These are phyloP conservation scores for Trinectes maculatus DNA, from an alignment of 2,113 vertebrate genomes.

Conservation along the genomic window DNA sequence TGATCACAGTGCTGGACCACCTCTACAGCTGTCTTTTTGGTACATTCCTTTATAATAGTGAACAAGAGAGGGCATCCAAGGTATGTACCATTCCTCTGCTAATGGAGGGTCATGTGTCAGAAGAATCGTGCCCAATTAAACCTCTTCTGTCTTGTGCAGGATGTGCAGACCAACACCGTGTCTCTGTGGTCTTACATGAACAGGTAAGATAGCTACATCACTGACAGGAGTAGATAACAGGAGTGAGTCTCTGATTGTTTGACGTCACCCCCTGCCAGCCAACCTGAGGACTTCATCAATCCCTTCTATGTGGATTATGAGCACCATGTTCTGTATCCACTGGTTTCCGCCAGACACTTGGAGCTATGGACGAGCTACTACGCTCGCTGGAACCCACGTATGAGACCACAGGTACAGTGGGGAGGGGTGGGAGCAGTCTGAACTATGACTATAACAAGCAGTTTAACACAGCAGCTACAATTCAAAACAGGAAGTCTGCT, in stretches of 20 bases:
- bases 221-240: not conserved
- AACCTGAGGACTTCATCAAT: constrained; percentile 93
- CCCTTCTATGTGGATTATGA: constrained; percentile 95
- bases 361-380: constrained; percentile 96
- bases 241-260: not conserved
- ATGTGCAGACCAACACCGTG: constrained; percentile 85
- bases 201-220: constrained; percentile 63
- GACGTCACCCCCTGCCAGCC: constrained; percentile 62
- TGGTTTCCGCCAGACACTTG: constrained; percentile 91
- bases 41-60: constrained; percentile 94
- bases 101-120: not conserved
- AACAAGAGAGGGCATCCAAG: constrained; percentile 88
- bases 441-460: no score
- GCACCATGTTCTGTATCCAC: constrained; percentile 92
- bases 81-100: constrained; percentile 64
- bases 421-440: not conserved
- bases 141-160: constrained; percentile 75
- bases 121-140: no score
- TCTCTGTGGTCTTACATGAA: constrained; percentile 97
- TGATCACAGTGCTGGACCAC: constrained; percentile 95
- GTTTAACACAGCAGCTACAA: no score
- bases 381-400: constrained; percentile 93
- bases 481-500: no score
- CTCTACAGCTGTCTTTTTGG: constrained; percentile 98
- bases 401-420: constrained; percentile 90